Conservation (phyloP, 1,140 invertebrate genomes). For the Drosophila athabasca region DNA sequence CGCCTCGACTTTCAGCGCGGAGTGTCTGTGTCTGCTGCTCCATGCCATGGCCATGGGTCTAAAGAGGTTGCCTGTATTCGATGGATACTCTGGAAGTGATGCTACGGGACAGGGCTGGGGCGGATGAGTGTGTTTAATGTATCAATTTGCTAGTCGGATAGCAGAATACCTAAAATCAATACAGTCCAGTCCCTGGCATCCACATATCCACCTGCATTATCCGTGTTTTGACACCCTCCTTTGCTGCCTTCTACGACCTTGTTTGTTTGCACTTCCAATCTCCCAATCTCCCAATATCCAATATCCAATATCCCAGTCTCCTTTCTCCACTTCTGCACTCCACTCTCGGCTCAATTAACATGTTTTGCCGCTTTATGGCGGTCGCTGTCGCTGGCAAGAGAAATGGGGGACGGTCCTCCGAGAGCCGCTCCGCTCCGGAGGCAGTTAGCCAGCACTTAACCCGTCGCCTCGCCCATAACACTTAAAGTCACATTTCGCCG, state of each 20-base stretch:
- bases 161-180: not conserved
- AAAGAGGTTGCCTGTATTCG: constrained; percentile 4
- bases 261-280: constrained; percentile 22
- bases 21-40: constrained; percentile 11
- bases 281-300: not conserved
- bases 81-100: not conserved
- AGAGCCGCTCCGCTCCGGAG: not conserved
- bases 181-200: not conserved
- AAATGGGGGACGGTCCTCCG: constrained; percentile 47
- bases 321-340: constrained; percentile 3
- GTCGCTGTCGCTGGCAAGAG: constrained; percentile 10
- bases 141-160: constrained; percentile 23
- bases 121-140: not conserved
- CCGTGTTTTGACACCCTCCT: constrained; percentile 37
- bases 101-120: no score
- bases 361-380: constrained; percentile 65
- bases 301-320: no score
- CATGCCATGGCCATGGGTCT: constrained; percentile 8
- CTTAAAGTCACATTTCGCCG: constrained; percentile 61
- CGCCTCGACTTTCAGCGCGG: constrained; percentile 50
- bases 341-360: constrained; percentile 69
- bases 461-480: constrained; percentile 60
- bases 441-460: constrained; percentile 65
- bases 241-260: constrained; percentile 13
- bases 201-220: constrained; percentile 26